Conservation (phyloP, 2,888 invertebrate species). For the Hylaea fasciaria region DNA sequence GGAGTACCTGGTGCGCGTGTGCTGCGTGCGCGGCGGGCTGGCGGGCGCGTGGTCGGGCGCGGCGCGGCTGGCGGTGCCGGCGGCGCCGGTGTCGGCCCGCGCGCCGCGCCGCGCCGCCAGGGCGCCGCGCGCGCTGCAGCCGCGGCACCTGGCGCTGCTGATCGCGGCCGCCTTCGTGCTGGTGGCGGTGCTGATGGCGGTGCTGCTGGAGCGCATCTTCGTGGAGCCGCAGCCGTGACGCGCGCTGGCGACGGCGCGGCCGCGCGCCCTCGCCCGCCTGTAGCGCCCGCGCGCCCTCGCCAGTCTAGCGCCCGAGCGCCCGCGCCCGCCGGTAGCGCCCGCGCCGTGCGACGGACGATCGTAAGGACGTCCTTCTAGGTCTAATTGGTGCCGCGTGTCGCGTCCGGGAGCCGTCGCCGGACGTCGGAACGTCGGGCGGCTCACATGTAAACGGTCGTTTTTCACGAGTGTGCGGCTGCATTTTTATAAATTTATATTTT, state of each 20-base stretch:
- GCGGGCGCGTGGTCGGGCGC: slow-evolving; percentile 89
- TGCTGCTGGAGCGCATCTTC: slow-evolving; percentile 83
- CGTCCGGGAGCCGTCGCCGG: background rate
- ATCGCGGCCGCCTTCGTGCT: slow-evolving; percentile 86
- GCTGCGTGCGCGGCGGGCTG: slow-evolving; percentile 89
- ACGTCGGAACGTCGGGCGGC: slow-evolving; percentile 4
- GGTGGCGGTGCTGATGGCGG: slow-evolving; percentile 86
- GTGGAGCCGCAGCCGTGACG: slow-evolving; percentile 80
- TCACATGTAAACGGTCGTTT: slow-evolving; percentile 19
- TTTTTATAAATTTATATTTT: slow-evolving; percentile 63
- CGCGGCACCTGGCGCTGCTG: slow-evolving; percentile 86
- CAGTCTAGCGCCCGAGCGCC: slow-evolving; percentile 39
- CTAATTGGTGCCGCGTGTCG: background rate
- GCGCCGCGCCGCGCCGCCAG: slow-evolving; percentile 86
- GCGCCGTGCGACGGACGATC: too few species aligned
- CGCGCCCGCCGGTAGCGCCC: slow-evolving; percentile 22
- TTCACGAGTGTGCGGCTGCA: slow-evolving; percentile 50
- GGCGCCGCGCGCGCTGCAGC: slow-evolving; percentile 60
- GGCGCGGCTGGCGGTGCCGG: slow-evolving; percentile 80
- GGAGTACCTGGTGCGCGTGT: slow-evolving; percentile 91
- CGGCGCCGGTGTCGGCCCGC: slow-evolving; percentile 81
- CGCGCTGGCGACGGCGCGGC: slow-evolving; percentile 70
- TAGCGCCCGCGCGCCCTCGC: slow-evolving; percentile 62
- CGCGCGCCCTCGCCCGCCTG: slow-evolving; percentile 72
- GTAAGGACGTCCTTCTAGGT: too few species aligned